Evolutionary conservation across 2,888 invertebrate genomes (phyloP).

Genomic region (Cheilosia vulpina): DNA sequence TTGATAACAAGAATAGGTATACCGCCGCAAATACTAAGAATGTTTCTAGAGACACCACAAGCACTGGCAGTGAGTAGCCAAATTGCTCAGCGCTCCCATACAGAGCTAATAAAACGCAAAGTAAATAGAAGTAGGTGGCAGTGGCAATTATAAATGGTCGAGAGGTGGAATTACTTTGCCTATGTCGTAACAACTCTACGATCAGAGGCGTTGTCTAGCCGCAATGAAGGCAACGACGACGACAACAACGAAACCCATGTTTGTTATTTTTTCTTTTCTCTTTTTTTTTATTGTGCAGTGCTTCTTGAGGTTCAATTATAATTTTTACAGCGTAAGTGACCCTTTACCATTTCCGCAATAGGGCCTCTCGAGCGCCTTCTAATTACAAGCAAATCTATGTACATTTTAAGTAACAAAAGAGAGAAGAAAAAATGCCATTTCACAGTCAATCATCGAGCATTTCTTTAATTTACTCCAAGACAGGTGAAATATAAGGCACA

Average conservation of each 20-base stretch:
- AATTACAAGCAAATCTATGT: slow-evolving; percentile 35
- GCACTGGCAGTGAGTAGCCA: slow-evolving; percentile 9
- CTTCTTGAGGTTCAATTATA: slow-evolving; percentile 53
- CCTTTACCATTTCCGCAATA: slow-evolving; percentile 56
- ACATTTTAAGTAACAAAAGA: background rate
- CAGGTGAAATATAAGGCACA: slow-evolving; percentile 66
- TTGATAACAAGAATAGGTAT: slow-evolving; percentile 60
- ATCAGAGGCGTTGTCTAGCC: slow-evolving; percentile 72
- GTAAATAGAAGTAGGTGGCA: slow-evolving; percentile 73
- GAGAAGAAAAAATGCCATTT: slow-evolving; percentile 10
- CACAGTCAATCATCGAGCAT: slow-evolving; percentile 26
- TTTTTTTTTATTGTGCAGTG: slow-evolving; percentile 29
- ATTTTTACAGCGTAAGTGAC: slow-evolving; percentile 57
- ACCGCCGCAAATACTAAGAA: slow-evolving; percentile 36
- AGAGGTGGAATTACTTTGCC: slow-evolving; percentile 72
- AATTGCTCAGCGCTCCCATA: slow-evolving; percentile 19
- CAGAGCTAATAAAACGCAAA: slow-evolving; percentile 50
- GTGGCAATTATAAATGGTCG: slow-evolving; percentile 66
- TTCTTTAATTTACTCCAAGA: slow-evolving; percentile 50
- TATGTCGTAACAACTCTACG: slow-evolving; percentile 67
- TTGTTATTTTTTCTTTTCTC: slow-evolving; percentile 31
- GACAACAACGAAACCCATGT: slow-evolving; percentile 54
- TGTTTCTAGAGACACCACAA: slow-evolving; percentile 24
- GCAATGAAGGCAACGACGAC: slow-evolving; percentile 2
- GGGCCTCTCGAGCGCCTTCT: slow-evolving; percentile 10